Evolutionary conservation across 2,797 vertebrate genomes (phyloP).

Genomic region (Picus viridis): DNA sequence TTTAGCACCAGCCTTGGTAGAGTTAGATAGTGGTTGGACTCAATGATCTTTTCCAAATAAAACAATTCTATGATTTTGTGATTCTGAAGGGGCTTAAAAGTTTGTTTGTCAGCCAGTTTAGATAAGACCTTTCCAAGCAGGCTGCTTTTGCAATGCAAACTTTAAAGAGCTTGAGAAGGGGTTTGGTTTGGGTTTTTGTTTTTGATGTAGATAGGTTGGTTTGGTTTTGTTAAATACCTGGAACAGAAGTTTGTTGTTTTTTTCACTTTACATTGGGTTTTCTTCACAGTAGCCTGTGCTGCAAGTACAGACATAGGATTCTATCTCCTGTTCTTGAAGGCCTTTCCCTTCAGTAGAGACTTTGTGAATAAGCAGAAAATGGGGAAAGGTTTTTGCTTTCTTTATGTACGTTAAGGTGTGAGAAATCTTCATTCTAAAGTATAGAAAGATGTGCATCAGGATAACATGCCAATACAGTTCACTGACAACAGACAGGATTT

Average conservation of each 20-base stretch:
- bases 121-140: neutral
- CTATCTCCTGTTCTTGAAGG: neutral
- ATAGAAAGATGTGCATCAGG: neutral
- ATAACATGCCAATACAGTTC: neutral
- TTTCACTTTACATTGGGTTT: neutral
- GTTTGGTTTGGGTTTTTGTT: neutral
- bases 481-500: neutral
- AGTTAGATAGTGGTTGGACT: no score
- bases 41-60: no score
- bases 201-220: no score
- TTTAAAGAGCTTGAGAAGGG: neutral
- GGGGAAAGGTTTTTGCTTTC: neutral
- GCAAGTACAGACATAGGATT: neutral
- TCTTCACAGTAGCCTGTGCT: neutral
- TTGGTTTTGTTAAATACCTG: neutral
- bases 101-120: neutral
- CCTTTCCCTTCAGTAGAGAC: neutral
- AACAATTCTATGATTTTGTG: no score
- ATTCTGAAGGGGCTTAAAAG: neutral
- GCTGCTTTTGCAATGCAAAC: neutral
- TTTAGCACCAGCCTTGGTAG: no score
- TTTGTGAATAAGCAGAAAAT: neutral
- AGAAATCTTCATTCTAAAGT: neutral
- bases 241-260: neutral
- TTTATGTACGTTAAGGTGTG: neutral